phyloP scores from a whole-genome alignment of 2,797 vertebrate species.

The Karalla daura region DNA sequence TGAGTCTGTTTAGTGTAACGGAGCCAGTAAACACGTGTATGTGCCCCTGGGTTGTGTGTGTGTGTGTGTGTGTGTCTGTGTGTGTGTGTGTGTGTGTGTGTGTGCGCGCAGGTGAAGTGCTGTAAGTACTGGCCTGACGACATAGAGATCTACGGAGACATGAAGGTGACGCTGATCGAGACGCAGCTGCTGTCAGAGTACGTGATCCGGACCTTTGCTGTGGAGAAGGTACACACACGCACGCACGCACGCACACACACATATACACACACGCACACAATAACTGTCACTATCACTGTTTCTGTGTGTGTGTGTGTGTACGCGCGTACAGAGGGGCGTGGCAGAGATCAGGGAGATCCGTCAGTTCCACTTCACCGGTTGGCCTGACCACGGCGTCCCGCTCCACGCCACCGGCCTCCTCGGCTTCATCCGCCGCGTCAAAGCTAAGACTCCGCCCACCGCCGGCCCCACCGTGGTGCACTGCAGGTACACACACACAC shows the following conservation, averaged over 20 bases:
- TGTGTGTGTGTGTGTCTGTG: slow-evolving; percentile 24
- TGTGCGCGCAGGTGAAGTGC: slow-evolving; percentile 89
- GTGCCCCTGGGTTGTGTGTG: slow-evolving; percentile 2
- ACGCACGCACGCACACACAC: not conserved
- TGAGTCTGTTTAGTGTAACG: slow-evolving; percentile 28
- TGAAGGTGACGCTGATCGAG: slow-evolving; percentile 97
- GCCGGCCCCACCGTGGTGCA: slow-evolving; percentile 93
- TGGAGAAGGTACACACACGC: slow-evolving; percentile 96
- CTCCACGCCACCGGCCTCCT: slow-evolving; percentile 95
- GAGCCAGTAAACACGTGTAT: no score
- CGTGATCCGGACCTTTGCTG: slow-evolving; percentile 95
- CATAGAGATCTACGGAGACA: slow-evolving; percentile 96
- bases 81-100: slow-evolving; percentile 21
- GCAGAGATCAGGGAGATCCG: slow-evolving; percentile 96
- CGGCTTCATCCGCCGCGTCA: slow-evolving; percentile 93
- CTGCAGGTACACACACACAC: slow-evolving; percentile 90
- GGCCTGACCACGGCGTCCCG: slow-evolving; percentile 96
- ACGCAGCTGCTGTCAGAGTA: slow-evolving; percentile 97
- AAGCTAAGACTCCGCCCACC: slow-evolving; percentile 90
- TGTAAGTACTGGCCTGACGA: slow-evolving; percentile 99
- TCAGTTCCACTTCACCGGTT: slow-evolving; percentile 97
- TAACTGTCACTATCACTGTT: not conserved
- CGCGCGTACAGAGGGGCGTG: slow-evolving; percentile 92
- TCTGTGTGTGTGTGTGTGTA: not conserved
- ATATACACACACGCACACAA: not conserved